These are phyloP conservation scores for Lateolabrax maculatus DNA, from an alignment of 2,797 vertebrate genomes.

Conservation along the genomic window DNA sequence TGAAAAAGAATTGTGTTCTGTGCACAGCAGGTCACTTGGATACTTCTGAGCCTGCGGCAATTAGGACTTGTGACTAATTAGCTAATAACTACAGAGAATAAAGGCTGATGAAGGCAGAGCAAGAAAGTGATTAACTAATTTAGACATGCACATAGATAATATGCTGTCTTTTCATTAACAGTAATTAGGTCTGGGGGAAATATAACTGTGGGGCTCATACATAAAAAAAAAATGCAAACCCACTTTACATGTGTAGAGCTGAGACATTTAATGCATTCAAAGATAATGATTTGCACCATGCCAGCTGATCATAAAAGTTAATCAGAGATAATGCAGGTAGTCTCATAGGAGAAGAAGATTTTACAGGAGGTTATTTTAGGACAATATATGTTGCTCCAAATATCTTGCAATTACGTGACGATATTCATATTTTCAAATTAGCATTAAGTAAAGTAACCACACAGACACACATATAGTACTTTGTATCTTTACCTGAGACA, in stretches of 20 bases:
- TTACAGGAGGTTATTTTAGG: not conserved
- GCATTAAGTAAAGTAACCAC: slow-evolving; percentile 2
- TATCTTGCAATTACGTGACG: not conserved
- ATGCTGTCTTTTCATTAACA: slow-evolving; percentile 63
- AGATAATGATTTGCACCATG: slow-evolving; percentile 15
- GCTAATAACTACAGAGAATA: slow-evolving; percentile 67
- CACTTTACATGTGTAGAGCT: slow-evolving; percentile 35
- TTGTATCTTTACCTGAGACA: slow-evolving; percentile 5
- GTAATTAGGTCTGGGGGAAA: slow-evolving; percentile 63
- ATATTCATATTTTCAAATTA: slow-evolving; percentile 29
- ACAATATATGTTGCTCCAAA: slow-evolving; percentile 16
- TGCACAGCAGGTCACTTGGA: slow-evolving; percentile 55
- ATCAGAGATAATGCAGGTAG: slow-evolving; percentile 2
- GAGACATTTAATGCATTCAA: slow-evolving; percentile 9
- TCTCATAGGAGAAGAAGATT: slow-evolving; percentile 7
- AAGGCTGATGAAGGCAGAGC: slow-evolving; percentile 58
- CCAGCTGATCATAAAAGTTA: not conserved
- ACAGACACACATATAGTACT: not conserved
- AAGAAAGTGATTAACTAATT: slow-evolving; percentile 67
- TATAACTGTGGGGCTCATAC: slow-evolving; percentile 23
- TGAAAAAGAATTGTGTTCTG: slow-evolving; percentile 30
- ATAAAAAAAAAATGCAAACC: slow-evolving; percentile 14
- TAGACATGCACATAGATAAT: slow-evolving; percentile 62
- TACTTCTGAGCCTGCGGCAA: slow-evolving; percentile 55
- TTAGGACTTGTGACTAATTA: slow-evolving; percentile 73